These are phyloP conservation scores for Battus philenor DNA, from an alignment of 1,140 invertebrate genomes.

Conservation along the genomic window DNA sequence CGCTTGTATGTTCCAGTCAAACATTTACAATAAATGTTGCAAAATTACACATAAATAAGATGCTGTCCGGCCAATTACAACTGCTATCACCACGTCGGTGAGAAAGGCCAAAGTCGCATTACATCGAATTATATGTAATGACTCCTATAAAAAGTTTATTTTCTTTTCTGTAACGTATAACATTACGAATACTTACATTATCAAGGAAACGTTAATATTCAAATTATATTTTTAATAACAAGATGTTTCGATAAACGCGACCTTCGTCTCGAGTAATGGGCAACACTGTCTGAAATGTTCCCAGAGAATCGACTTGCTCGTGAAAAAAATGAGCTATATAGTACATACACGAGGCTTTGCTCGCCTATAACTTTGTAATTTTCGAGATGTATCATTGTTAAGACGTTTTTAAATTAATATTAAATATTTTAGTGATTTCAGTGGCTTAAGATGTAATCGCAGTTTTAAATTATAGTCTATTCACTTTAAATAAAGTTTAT, in stretches of 20 bases:
- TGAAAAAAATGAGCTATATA: no score
- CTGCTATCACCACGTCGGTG: background rate
- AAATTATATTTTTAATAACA: background rate
- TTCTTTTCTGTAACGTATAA: background rate
- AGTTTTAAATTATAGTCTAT: no score
- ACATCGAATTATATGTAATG: slow-evolving; percentile 7
- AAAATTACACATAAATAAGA: slow-evolving; percentile 6
- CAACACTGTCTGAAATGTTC: background rate
- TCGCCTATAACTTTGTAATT: no score
- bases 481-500: no score
- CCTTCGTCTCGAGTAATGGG: background rate
- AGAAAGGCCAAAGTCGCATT: background rate
- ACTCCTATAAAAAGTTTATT: slow-evolving; percentile 4
- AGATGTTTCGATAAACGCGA: background rate
- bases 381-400: no score
- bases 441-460: no score
- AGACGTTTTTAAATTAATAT: no score
- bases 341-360: no score
- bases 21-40: slow-evolving; percentile 1
- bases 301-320: no score
- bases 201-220: slow-evolving; percentile 4
- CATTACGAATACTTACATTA: background rate
- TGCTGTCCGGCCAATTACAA: slow-evolving; percentile 5
- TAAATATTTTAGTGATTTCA: no score
- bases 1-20: slow-evolving; percentile 1